Percentiles rank a stretch among this genome's conserved stretches.
Conservation (phyloP, 2,113 vertebrate species). For the Scomber scombrus region DNA sequence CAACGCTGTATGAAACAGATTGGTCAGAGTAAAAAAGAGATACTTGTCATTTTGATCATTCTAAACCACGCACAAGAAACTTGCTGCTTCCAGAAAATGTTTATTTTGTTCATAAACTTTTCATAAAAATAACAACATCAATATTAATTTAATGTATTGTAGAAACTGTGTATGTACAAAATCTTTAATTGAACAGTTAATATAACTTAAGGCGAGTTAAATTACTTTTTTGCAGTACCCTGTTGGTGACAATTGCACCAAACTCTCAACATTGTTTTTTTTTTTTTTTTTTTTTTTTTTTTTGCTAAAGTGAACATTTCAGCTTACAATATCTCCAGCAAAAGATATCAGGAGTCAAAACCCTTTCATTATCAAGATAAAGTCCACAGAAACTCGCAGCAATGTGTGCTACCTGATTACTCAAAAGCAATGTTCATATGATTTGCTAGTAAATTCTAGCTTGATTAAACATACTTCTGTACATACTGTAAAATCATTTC, state of each 20-base stretch:
- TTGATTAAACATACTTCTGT: slow-evolving; percentile 72
- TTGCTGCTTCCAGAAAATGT: slow-evolving; percentile 78
- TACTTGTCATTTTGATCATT: slow-evolving; percentile 17
- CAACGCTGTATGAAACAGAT: slow-evolving; percentile 5
- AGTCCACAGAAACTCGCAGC: slow-evolving; percentile 82
- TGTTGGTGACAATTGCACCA: slow-evolving; percentile 77
- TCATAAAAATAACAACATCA: slow-evolving; percentile 91
- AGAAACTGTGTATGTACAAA: slow-evolving; percentile 87
- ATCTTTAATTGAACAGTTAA: slow-evolving; percentile 85
- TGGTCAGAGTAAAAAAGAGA: slow-evolving; percentile 8
- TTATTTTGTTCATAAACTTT: slow-evolving; percentile 88
- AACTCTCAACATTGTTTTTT: slow-evolving; percentile 53
- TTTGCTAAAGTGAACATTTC: slow-evolving; percentile 78
- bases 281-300: slow-evolving; percentile 14
- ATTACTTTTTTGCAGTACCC: slow-evolving; percentile 82
- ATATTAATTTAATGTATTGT: slow-evolving; percentile 87
- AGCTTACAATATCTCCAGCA: slow-evolving; percentile 67
- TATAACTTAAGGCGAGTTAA: slow-evolving; percentile 88
- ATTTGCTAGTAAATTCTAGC: slow-evolving; percentile 77
- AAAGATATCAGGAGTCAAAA: slow-evolving; percentile 69
- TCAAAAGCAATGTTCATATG: slow-evolving; percentile 82
- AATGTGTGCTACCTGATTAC: slow-evolving; percentile 88
- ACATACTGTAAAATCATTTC: slow-evolving; percentile 76
- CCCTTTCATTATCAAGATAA: slow-evolving; percentile 67
- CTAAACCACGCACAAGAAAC: slow-evolving; percentile 69